These are phyloP conservation scores for Psammodynastes pulverulentus DNA, from an alignment of 2,113 vertebrate genomes.

Conservation along the genomic window DNA sequence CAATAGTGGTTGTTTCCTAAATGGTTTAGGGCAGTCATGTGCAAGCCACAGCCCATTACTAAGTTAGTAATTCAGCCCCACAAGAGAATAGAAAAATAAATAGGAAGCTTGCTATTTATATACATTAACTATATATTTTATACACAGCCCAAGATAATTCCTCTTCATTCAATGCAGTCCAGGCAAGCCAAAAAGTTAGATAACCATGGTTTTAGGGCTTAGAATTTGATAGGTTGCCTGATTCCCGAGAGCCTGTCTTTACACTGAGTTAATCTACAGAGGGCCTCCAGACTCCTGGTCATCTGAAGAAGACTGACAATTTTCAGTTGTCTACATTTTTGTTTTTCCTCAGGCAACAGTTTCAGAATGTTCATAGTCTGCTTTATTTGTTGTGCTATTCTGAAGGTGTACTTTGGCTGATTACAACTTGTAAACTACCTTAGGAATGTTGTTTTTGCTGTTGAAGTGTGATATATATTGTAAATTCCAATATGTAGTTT, in stretches of 20 bases:
- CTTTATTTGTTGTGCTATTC: background rate
- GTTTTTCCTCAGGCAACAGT: background rate
- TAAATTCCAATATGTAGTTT: background rate
- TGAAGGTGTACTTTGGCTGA: background rate
- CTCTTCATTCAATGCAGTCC: background rate
- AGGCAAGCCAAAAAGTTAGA: background rate
- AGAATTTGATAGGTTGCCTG: background rate
- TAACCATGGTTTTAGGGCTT: background rate
- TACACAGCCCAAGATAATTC: background rate
- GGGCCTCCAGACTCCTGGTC: background rate
- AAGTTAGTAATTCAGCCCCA: background rate
- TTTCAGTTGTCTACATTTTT: background rate
- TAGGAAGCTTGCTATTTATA: background rate
- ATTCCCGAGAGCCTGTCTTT: background rate
- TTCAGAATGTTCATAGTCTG: background rate
- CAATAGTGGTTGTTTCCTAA: background rate
- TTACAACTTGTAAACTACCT: background rate
- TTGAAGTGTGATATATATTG: no score
- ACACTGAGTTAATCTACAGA: background rate
- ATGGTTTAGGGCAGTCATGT: background rate
- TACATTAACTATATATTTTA: background rate
- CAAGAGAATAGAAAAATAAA: background rate
- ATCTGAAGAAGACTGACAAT: background rate
- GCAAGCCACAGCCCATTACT: background rate
- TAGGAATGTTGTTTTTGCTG: background rate